Conservation (phyloP, 2,113 vertebrate genomes). For the Sphaerodactylus townsendi region DNA sequence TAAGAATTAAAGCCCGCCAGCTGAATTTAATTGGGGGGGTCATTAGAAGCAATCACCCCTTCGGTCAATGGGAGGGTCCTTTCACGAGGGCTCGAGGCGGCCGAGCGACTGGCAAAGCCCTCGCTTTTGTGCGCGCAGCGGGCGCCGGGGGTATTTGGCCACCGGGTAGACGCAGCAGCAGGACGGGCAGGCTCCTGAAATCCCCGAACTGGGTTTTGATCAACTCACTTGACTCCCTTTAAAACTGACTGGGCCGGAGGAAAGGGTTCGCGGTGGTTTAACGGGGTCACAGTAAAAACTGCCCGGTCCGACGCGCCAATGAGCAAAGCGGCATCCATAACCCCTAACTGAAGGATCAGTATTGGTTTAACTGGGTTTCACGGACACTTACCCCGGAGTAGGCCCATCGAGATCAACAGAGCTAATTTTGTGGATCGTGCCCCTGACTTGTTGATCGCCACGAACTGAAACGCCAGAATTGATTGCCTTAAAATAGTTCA, state of each 20-base stretch:
- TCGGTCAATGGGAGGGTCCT: not conserved
- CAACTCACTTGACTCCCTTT: not conserved
- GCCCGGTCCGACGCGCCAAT: too few relatives aligned
- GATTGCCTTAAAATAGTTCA: not conserved
- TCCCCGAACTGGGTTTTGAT: not conserved
- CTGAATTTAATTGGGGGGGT: slow-evolving; percentile 67
- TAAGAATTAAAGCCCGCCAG: slow-evolving; percentile 64
- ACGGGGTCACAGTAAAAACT: too few relatives aligned
- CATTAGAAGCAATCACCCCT: slow-evolving; percentile 46
- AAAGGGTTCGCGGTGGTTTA: too few relatives aligned
- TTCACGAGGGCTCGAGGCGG: not conserved
- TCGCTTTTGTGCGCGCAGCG: too few relatives aligned
- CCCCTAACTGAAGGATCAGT: not conserved
- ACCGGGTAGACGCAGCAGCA: not conserved
- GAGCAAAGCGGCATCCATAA: too few relatives aligned
- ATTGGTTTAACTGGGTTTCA: not conserved
- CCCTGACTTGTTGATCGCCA: not conserved
- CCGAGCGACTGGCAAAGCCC: not conserved
- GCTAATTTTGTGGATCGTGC: not conserved
- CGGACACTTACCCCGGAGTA: slow-evolving; percentile 5
- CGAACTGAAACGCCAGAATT: not conserved
- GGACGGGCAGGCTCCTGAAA: not conserved
- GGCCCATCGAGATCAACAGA: slow-evolving; percentile 2
- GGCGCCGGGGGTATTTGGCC: too few relatives aligned
- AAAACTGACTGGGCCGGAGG: not conserved